phyloP scores from a whole-genome alignment of 2,113 vertebrate species.

The Pachyramphus minor region DNA sequence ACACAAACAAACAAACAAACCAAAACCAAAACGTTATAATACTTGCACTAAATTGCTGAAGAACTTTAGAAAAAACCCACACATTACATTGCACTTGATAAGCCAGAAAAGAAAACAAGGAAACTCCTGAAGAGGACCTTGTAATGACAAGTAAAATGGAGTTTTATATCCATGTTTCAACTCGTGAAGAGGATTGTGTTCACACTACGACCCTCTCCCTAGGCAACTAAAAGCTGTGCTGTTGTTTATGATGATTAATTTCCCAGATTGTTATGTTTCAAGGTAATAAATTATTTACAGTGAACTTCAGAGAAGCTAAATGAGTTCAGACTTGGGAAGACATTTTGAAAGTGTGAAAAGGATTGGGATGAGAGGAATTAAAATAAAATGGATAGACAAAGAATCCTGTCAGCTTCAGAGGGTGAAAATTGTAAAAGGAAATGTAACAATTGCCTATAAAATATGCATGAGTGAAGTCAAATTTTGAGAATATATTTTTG shows the following conservation, averaged over 20 bases:
- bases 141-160: neutral
- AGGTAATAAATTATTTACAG: slow-evolving; percentile 55
- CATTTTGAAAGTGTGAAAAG: neutral
- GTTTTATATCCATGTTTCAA: slow-evolving; percentile 22
- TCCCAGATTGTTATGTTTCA: slow-evolving; percentile 37
- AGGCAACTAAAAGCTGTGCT: slow-evolving; percentile 54
- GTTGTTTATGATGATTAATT: slow-evolving; percentile 65
- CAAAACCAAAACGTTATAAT: neutral
- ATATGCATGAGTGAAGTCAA: neutral
- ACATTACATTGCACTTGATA: neutral
- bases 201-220: slow-evolving; percentile 41
- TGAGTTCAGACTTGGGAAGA: slow-evolving; percentile 8
- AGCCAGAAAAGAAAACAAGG: neutral
- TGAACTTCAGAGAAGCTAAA: slow-evolving; percentile 24
- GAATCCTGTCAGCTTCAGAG: neutral
- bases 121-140: neutral
- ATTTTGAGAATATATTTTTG: neutral
- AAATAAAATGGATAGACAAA: neutral
- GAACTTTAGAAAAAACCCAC: neutral
- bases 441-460: neutral
- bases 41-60: neutral
- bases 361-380: neutral
- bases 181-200: slow-evolving; percentile 7
- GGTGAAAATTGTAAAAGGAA: neutral
- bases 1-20: neutral